A percentile compares a stretch with the other conserved stretches of the same genome.
These are phyloP conservation scores for Drusus annulatus DNA, from an alignment of 1,140 invertebrate genomes.

Conservation along the genomic window DNA sequence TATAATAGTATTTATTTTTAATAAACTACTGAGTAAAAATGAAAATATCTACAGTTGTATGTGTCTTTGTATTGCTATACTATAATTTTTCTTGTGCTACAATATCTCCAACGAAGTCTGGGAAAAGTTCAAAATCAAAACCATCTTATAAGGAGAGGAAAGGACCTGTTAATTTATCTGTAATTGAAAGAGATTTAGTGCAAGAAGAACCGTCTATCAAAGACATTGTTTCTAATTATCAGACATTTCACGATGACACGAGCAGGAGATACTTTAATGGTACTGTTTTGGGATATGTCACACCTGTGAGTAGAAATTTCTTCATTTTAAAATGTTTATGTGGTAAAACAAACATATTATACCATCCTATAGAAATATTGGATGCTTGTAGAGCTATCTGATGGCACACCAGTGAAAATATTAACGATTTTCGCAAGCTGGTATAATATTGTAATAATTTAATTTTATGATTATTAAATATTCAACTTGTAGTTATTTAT, in stretches of 20 bases:
- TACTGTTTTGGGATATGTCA: constrained; percentile 89
- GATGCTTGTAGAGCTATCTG: too few relatives aligned
- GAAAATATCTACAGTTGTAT: constrained; percentile 28
- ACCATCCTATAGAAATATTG: too few relatives aligned
- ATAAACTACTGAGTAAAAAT: constrained; percentile 22
- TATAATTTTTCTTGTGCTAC: constrained; percentile 63
- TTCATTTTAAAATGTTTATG: too few relatives aligned
- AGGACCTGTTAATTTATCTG: constrained; percentile 78
- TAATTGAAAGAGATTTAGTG: constrained; percentile 80
- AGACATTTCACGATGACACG: constrained; percentile 81
- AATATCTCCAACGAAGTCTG: constrained; percentile 71
- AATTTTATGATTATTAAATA: too few relatives aligned
- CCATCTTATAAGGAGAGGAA: constrained; percentile 66
- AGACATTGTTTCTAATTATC: constrained; percentile 84
- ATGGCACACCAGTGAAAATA: too few relatives aligned
- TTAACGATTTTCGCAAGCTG: too few relatives aligned
- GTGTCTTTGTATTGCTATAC: constrained; percentile 35
- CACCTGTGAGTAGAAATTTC: constrained; percentile 79
- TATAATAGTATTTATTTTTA: background rate
- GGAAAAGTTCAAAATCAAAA: constrained; percentile 66
- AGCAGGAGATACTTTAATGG: constrained; percentile 78
- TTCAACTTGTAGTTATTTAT: too few relatives aligned
- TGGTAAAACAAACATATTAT: too few relatives aligned
- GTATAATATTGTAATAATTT: too few relatives aligned
- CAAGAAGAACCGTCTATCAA: constrained; percentile 75